These are phyloP conservation scores for Benthochromis sp. DNA, from an alignment of 2,113 vertebrate species.

Conservation along the genomic window DNA sequence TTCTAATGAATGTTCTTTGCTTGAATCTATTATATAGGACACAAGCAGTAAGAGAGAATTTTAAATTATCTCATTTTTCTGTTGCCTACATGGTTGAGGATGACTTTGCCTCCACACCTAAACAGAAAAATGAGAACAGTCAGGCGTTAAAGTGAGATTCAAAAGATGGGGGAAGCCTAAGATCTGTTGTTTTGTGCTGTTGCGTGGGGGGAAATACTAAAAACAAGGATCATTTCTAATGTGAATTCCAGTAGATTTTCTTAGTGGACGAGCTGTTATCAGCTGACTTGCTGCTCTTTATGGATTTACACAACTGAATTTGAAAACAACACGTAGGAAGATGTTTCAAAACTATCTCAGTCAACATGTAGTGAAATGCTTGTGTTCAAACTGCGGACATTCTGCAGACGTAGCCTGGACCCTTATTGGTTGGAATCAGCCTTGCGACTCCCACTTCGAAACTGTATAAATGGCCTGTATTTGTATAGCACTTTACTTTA, in stretches of 20 bases:
- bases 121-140: background rate
- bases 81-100: background rate
- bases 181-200: background rate
- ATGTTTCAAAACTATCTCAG: background rate
- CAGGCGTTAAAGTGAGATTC: background rate
- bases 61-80: background rate
- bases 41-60: background rate
- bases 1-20: background rate
- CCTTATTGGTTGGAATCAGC: background rate
- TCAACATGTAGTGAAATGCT: background rate
- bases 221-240: background rate
- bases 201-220: background rate
- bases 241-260: background rate
- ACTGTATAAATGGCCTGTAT: background rate
- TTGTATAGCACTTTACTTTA: background rate
- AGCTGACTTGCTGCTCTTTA: background rate
- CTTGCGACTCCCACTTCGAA: background rate
- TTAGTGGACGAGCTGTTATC: background rate
- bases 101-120: background rate
- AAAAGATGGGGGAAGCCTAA: background rate
- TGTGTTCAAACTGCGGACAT: background rate
- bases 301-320: background rate
- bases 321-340: background rate
- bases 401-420: background rate
- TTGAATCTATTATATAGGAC: background rate